Conservation (phyloP, 2,888 invertebrate genomes). For the Tenodera sinensis region DNA sequence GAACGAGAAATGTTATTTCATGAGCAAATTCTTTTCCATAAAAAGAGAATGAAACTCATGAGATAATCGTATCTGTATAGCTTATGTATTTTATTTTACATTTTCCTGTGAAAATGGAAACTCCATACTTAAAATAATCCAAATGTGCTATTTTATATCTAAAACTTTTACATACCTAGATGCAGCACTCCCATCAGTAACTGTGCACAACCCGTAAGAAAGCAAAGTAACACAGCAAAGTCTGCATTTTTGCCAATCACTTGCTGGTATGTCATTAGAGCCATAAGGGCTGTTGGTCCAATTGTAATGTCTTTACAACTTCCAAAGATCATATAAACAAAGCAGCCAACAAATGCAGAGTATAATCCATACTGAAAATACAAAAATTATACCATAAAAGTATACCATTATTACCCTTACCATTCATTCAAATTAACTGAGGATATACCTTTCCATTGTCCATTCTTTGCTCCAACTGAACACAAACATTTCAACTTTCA, state of each 20-base stretch:
- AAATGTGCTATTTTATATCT: background rate
- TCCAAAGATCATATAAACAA: slow-evolving; percentile 86
- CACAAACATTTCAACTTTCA: too few relatives aligned
- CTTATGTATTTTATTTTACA: too few relatives aligned
- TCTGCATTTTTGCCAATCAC: slow-evolving; percentile 64
- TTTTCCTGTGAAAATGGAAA: too few relatives aligned
- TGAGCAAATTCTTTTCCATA: too few relatives aligned
- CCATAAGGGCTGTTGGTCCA: slow-evolving; percentile 89
- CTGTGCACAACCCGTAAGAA: slow-evolving; percentile 77
- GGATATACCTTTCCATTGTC: too few relatives aligned
- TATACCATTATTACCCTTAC: too few relatives aligned
- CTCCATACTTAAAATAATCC: too few relatives aligned
- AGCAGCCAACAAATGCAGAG: slow-evolving; percentile 90
- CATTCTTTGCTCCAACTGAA: too few relatives aligned
- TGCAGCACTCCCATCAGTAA: slow-evolving; percentile 76
- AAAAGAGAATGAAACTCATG: too few relatives aligned
- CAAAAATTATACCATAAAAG: background rate
- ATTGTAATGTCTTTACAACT: slow-evolving; percentile 85
- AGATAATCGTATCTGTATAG: too few relatives aligned
- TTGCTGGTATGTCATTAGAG: slow-evolving; percentile 83
- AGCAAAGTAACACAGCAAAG: slow-evolving; percentile 79
- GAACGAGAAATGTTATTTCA: too few relatives aligned
- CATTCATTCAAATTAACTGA: too few relatives aligned
- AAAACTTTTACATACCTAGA: slow-evolving; percentile 59
- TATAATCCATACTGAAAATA: slow-evolving; percentile 83